Conservation (phyloP, 2,113 vertebrate species). For the Callipepla californica region DNA sequence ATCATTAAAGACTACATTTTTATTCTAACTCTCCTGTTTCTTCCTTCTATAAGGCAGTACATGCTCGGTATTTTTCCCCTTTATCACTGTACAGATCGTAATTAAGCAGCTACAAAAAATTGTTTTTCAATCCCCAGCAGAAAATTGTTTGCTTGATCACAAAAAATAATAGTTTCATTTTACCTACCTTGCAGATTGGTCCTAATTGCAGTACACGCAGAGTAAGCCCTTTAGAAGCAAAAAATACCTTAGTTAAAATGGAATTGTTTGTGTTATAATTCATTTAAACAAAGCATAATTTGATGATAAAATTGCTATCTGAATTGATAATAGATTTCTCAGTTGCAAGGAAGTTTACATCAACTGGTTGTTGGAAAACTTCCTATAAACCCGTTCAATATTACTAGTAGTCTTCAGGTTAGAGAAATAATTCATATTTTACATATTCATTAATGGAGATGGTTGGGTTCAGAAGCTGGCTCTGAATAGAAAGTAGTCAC, state of each 20-base stretch:
- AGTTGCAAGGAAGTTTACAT: background rate
- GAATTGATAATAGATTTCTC: background rate
- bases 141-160: background rate
- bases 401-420: background rate
- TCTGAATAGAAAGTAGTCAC: no score
- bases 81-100: background rate
- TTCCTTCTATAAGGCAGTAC: background rate
- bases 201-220: background rate
- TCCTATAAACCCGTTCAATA: background rate
- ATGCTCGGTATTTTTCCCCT: background rate
- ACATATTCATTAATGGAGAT: background rate
- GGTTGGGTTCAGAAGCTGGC: background rate
- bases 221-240: background rate
- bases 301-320: background rate
- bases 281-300: background rate
- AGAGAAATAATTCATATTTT: background rate
- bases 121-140: background rate
- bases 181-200: background rate
- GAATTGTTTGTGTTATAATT: background rate
- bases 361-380: background rate
- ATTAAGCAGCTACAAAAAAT: background rate
- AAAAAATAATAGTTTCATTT: background rate
- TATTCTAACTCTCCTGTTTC: background rate
- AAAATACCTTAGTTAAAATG: background rate
- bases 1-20: background rate